A percentile compares a stretch with the other conserved stretches of the same genome.
Evolutionary conservation across 2,113 vertebrate species (phyloP).

Genomic region (Arenaria interpres): DNA sequence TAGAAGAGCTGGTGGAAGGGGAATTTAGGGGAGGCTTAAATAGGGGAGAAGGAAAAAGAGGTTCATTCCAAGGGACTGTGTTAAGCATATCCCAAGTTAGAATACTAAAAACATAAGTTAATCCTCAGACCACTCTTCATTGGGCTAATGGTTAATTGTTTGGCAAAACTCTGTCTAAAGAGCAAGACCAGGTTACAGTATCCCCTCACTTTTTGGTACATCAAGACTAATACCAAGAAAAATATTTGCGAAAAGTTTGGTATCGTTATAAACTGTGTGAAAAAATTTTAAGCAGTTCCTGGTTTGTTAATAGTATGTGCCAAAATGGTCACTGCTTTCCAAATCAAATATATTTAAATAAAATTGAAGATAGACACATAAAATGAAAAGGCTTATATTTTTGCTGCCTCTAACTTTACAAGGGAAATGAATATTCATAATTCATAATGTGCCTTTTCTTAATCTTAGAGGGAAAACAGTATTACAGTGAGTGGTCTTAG

Average conservation of each 20-base stretch:
- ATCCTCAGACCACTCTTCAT: not conserved
- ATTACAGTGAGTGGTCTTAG: not conserved
- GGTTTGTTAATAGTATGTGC: not conserved
- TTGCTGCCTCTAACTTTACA: not conserved
- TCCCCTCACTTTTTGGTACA: not conserved
- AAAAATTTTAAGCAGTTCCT: not conserved
- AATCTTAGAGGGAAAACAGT: not conserved
- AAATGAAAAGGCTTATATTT: not conserved
- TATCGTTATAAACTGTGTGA: not conserved
- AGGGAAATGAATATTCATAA: conserved; percentile 5
- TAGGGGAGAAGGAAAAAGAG: not conserved
- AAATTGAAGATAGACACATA: not conserved
- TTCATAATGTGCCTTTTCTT: not conserved
- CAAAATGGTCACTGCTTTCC: not conserved
- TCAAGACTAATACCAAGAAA: not conserved
- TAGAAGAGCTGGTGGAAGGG: not conserved
- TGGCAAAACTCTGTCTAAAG: not conserved
- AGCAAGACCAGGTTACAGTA: not conserved
- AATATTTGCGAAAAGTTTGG: not conserved
- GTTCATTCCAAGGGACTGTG: not conserved
- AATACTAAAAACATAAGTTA: not conserved
- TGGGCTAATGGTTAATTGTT: not conserved
- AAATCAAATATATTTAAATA: not conserved
- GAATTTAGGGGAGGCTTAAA: not conserved
- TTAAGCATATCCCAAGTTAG: not conserved